Base-by-base conservation (phyloP, 2,113 vertebrate genomes). In the Anseranas semipalmata region DNA sequence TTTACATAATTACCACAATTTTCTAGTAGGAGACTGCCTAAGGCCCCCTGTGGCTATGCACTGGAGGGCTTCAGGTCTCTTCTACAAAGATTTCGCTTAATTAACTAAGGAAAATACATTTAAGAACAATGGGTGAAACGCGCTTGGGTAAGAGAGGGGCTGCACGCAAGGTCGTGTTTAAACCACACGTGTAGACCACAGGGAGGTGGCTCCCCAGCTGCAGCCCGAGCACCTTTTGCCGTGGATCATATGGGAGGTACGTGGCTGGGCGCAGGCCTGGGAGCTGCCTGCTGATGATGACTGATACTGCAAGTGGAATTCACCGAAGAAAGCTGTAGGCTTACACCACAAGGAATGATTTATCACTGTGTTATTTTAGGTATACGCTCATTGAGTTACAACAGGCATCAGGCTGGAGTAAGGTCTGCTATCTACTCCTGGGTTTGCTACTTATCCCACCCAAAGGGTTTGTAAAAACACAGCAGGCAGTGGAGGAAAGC, bases 1-100 rank as follows among this genome's bases (percentile, higher is more conserved):
- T 93, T 82, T 65, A 81, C 88, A 50, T 91, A 96, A 92, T 91
- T 78, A 78, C 58, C 68, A 48, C 60, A 2, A 12, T 21, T 95
- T 90, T 94, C 73, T 14, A 45, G 74, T 41, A 9, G 37, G 59
- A 93, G 32, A 41, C 46, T 24, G 91, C 95, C 86, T 81, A n/a
- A 8, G 84, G 76, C 35, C 39, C 35, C 39, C 53, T 82, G 77
- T 39, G 94, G 90, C 77, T 87, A 10, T 10, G 55, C 25, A 33
- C n/a, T 53, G 28, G 30, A 67, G 78, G 82, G 68, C 55, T 82
- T 28, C 9, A 93, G 41, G 46, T 60, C 56, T 87, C 50, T 75
- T 72, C 33, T 72, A 41, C 70, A 79, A 85, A 82, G 39, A 30
- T 76, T 79, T 82, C 48, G 11, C 70, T 85, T 85, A 79, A 85